Base-by-base conservation (phyloP, 1,140 invertebrate species). In the Dendrolimus punctatus region DNA sequence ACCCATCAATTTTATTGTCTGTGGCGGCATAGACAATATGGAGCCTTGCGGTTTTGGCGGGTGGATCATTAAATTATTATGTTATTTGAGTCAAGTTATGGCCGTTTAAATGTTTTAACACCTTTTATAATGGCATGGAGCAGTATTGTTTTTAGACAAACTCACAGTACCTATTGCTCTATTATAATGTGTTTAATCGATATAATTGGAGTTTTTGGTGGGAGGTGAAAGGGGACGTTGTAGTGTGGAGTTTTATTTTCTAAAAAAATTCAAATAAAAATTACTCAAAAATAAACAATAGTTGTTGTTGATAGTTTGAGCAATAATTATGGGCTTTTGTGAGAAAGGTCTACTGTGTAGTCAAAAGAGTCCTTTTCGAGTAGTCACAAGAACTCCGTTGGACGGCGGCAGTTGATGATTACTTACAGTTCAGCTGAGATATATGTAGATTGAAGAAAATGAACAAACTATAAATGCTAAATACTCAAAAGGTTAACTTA, bases 1-100 rank as follows among this genome's bases (percentile, higher is more conserved):
- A 69, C 60, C 68, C 68, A 78, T 80, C 73, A 71, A 78, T 80
- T 73, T 65, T 70, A 3, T 23, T 46, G 37, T 39, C 46, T 42
- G 6, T 37, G 23, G n/a, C 40, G 40, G 8, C 40, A 46, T 54
- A 54, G 53, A 54, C 53, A 48, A 48, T 7, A 39, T 9, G 53
- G 53, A 54, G 53, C 53, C 53, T 54, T 48, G 46, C 46, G 46
- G 46, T 48, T 6, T 40, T 10, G 46, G 5, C 38, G n/a, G 43
- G n/a, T 6, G n/a, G 6, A 10, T 8, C 23, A 45, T 9, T 10
- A n/a, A 10, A 6, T 6, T 45, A 45, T 45, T 45, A 4, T 45
- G 23, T 45, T 6, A 45, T 45, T 45, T 45, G 5, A 45, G 23
- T 23, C 1, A 23, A 23, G 23, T 23, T 23, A 43, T 43, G 42